Conservation (phyloP, 2,797 vertebrate genomes). For the Gallinago nigripennis region DNA sequence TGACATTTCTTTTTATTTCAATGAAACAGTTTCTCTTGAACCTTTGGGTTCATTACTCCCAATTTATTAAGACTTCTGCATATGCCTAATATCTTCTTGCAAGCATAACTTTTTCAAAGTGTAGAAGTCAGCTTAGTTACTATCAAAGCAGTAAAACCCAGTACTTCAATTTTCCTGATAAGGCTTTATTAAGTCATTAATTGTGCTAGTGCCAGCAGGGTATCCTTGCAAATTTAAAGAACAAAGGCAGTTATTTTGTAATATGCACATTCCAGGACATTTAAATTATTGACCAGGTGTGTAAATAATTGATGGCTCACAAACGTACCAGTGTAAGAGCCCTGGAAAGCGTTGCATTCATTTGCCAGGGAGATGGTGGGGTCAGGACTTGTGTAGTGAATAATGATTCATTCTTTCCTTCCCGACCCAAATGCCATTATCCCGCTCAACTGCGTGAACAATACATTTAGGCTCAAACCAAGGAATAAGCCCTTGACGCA, state of each 20-base stretch:
- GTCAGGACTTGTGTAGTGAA: slow-evolving; percentile 49
- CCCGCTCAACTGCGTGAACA: not conserved
- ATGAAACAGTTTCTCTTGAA: not conserved
- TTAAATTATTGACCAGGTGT: slow-evolving; percentile 80
- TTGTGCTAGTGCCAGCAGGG: not conserved
- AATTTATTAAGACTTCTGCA: not conserved
- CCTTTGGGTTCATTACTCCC: accelerated
- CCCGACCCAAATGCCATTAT: slow-evolving; percentile 11
- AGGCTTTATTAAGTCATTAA: slow-evolving; percentile 33
- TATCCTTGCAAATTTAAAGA: slow-evolving; percentile 49
- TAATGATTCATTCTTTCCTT: slow-evolving; percentile 56
- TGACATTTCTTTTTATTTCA: not conserved
- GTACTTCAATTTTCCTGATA: slow-evolving; percentile 1
- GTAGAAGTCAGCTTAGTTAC: not conserved
- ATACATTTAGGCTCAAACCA: accelerated
- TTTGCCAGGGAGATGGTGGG: slow-evolving; percentile 50
- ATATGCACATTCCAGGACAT: slow-evolving; percentile 54
- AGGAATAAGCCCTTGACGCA: not conserved
- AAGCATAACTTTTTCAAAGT: not conserved
- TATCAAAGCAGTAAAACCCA: slow-evolving; percentile 6
- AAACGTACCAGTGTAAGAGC: slow-evolving; percentile 65
- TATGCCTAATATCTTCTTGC: not conserved
- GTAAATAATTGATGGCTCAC: slow-evolving; percentile 77
- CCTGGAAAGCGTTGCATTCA: slow-evolving; percentile 33
- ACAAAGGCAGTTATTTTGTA: slow-evolving; percentile 62